Percentiles rank a stretch among this genome's conserved stretches.
These are phyloP conservation scores for Morus bassanus DNA, from an alignment of 2,797 vertebrate species.

Conservation along the genomic window DNA sequence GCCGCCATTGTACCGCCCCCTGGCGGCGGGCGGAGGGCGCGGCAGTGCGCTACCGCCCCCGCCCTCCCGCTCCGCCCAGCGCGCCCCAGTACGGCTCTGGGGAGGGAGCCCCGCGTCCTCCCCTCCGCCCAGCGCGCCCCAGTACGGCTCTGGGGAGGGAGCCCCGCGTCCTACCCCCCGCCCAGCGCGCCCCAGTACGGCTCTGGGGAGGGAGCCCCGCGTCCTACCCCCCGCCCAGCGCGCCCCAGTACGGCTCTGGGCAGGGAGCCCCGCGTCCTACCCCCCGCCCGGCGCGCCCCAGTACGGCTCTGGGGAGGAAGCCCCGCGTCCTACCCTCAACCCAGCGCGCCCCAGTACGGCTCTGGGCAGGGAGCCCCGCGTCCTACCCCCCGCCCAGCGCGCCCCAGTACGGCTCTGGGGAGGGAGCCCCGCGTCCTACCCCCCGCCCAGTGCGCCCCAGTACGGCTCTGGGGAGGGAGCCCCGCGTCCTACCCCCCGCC, in stretches of 20 bases:
- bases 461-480: no score
- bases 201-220: no score
- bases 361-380: no score
- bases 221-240: no score
- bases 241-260: background rate
- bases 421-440: rapidly evolving
- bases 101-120: no score
- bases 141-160: background rate
- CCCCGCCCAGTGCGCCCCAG: background rate
- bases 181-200: no score
- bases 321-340: no score
- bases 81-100: background rate
- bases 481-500: no score
- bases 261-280: rapidly evolving
- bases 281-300: background rate
- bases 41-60: background rate
- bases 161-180: rapidly evolving
- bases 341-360: no score
- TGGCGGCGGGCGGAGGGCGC: background rate
- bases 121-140: background rate
- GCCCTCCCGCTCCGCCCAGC: background rate
- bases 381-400: no score
- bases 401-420: background rate
- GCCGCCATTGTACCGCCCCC: background rate
- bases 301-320: no score